Conservation (phyloP, 2,113 vertebrate species). For the Mohoua ochrocephala region DNA sequence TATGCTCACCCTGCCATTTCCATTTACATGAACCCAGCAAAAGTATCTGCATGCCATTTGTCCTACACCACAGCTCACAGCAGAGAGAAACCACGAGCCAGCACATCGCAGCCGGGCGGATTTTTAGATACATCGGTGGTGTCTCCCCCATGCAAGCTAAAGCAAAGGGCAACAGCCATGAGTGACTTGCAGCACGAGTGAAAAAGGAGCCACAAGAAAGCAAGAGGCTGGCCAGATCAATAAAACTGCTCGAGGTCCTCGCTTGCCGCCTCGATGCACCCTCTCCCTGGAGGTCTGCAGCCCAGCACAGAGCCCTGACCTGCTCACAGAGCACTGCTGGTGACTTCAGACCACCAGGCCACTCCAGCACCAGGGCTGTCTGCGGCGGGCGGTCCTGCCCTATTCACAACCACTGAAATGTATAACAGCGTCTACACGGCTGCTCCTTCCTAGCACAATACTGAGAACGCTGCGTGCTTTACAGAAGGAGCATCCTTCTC, state of each 20-base stretch:
- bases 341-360: neutral
- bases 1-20: neutral
- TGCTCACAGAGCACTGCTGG: neutral
- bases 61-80: neutral
- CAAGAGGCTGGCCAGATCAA: neutral
- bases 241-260: neutral
- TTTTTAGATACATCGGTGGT: neutral
- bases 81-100: neutral
- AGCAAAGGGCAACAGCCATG: neutral
- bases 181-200: neutral
- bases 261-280: neutral
- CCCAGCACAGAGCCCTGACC: neutral
- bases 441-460: neutral
- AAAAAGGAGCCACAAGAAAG: neutral
- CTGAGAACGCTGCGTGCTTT: neutral
- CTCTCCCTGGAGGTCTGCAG: neutral
- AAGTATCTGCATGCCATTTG: neutral
- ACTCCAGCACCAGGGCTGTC: neutral
- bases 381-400: neutral
- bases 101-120: neutral
- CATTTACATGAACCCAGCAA: neutral
- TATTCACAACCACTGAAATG: neutral
- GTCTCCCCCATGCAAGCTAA: neutral
- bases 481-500: neutral
- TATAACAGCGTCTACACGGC: rapidly evolving